Evolutionary conservation across 2,888 invertebrate genomes (phyloP), one percentile per base, ranked within the genome.

Genomic region (Drosophila neotestacea): DNA sequence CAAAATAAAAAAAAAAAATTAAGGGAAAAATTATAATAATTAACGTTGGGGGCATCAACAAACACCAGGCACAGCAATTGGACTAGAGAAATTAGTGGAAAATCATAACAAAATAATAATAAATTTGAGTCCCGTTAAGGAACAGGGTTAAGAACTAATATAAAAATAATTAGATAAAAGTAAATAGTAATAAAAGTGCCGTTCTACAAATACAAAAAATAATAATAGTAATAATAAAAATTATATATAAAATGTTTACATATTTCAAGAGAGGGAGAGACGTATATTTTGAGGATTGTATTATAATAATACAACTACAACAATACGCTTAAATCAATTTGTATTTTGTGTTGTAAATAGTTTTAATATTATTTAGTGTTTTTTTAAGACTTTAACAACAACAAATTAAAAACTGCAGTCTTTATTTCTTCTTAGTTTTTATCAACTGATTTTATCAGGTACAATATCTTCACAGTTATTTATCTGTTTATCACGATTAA

Each of bases 171-270:
- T 48, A 34, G 7, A 48, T 13, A 10, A 16, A 54, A 60, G 32
- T 36, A 58, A 56, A 41, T 34, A 66, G 34, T 55, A 28, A 22
- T 56, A 73, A 81, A 85, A 85, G 84, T 85, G 84, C 87, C 84
- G 84, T 88, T 85, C 84, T 85, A 88, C 86, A 84, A 83, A 79
- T 86, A 88, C 79, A 85, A 76, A 80, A 74, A 69, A 60, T 54
- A 28, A 48, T 65, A 50, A 46, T 50, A 62, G 34, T 44, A 39
- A 41, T 44, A 50, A 64, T 58, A 32, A 65, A 46, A 42, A 59
- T 62, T 38, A 39, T 52, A 54, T 63, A 28, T 55, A 62, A 65
- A 62, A 58, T 51, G 52, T 56, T 58, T 70, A 68, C 47, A 58
- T 58, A 68, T 56, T 46, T 39, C 58, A 22, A 54, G 30, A 47